Conservation (phyloP, 1,140 invertebrate genomes). For the Drosophila burlai region DNA sequence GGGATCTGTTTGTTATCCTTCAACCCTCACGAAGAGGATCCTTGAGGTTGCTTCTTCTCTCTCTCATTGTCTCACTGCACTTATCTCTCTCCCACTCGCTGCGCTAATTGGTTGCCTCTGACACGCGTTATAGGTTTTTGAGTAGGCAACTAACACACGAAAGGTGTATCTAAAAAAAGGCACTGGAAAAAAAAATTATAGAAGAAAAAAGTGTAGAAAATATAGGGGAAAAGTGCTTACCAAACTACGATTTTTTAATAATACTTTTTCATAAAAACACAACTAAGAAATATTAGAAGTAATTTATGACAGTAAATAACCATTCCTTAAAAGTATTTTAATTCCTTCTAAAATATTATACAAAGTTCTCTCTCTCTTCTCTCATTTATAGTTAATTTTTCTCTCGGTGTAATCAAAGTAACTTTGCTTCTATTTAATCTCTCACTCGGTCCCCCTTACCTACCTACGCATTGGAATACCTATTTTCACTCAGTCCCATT, state of each 20-base stretch:
- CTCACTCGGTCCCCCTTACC: background rate
- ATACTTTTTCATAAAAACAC: background rate
- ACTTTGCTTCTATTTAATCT: background rate
- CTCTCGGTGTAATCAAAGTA: conserved; percentile 6
- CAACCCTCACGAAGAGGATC: conserved; percentile 57
- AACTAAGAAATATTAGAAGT: background rate
- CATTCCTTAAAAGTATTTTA: too few species aligned
- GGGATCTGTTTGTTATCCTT: conserved; percentile 29
- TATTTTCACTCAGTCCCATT: conserved; percentile 26
- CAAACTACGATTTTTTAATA: background rate
- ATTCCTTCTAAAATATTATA: background rate
- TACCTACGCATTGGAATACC: conserved; percentile 19
- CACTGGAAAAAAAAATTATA: background rate
- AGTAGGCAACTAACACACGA: conserved; percentile 37
- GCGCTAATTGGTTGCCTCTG: conserved; percentile 71
- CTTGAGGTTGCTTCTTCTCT: conserved; percentile 44
- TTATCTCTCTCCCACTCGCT: conserved; percentile 34
- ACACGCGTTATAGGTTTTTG: conserved; percentile 71
- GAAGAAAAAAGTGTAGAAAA: background rate
- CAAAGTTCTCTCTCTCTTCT: too few species aligned
- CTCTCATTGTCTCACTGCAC: background rate
- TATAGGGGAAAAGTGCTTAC: background rate
- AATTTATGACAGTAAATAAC: background rate
- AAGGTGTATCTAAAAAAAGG: conserved; percentile 44
- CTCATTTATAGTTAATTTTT: background rate